phyloP scores from a whole-genome alignment of 2,113 vertebrate genomes.

The Indri indri region DNA sequence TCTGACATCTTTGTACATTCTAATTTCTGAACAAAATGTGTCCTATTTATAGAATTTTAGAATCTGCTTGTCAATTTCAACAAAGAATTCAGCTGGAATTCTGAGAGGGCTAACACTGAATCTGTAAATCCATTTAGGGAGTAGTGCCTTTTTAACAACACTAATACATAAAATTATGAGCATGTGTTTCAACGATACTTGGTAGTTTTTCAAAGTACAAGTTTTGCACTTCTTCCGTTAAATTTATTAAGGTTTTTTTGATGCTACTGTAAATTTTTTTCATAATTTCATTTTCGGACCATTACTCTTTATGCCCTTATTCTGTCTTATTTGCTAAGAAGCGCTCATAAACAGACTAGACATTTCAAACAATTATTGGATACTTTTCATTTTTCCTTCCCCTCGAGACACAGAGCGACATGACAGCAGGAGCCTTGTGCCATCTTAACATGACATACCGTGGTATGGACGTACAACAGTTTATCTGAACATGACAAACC shows the following conservation, averaged over 20 bases:
- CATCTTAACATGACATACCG: neutral
- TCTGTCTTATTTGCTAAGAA: neutral
- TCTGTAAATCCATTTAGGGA: neutral
- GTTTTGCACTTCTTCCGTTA: neutral
- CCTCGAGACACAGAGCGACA: neutral
- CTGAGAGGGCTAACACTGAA: neutral
- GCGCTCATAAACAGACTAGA: neutral
- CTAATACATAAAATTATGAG: neutral
- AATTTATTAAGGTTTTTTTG: neutral
- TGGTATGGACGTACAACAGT: fast-evolving
- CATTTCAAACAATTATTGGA: neutral
- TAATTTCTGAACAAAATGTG: neutral
- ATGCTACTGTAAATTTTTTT: neutral
- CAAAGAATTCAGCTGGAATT: neutral
- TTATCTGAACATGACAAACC: neutral
- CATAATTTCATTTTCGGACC: neutral
- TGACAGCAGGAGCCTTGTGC: neutral
- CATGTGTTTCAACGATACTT: neutral
- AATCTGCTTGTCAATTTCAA: neutral
- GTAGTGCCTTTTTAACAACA: neutral
- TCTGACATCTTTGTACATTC: neutral
- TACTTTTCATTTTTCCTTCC: neutral
- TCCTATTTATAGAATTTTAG: neutral
- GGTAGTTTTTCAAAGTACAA: neutral
- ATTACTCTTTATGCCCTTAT: neutral